Evolutionary conservation across 1,140 invertebrate genomes (phyloP).

Genomic region (Trinorchestia longiramus): DNA sequence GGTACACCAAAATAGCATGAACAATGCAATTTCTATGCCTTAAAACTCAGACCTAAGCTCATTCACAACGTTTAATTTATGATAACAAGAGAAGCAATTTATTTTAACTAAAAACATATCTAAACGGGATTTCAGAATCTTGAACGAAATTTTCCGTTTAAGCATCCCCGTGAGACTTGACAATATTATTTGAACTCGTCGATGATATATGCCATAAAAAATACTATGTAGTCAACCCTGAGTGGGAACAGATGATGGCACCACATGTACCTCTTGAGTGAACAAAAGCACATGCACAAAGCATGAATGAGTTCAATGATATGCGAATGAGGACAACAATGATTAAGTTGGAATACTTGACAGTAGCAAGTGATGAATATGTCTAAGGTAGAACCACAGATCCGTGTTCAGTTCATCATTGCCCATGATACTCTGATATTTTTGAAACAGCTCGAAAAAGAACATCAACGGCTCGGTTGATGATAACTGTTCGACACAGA

Average conservation of each 20-base stretch:
- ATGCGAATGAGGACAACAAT: not conserved
- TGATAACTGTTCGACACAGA: too few species aligned
- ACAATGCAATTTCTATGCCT: not conserved
- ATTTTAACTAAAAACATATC: not conserved
- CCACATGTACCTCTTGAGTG: not conserved
- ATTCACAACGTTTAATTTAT: not conserved
- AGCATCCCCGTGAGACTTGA: not conserved
- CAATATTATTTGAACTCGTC: not conserved
- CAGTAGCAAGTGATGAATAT: not conserved
- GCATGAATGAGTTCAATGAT: not conserved
- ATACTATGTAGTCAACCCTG: not conserved
- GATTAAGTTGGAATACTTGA: not conserved
- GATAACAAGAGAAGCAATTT: not conserved
- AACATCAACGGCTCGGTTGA: not conserved
- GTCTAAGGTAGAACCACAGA: not conserved
- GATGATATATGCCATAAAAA: not conserved
- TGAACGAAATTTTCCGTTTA: not conserved
- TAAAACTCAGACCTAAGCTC: not conserved
- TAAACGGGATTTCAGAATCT: not conserved
- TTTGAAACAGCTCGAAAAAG: not conserved
- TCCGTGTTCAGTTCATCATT: not conserved
- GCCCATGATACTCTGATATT: not conserved
- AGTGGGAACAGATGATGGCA: not conserved
- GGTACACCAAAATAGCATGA: slow-evolving; percentile 2
- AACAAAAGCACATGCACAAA: not conserved